Conservation (phyloP, 2,797 vertebrate species). For the Morelia viridis region DNA sequence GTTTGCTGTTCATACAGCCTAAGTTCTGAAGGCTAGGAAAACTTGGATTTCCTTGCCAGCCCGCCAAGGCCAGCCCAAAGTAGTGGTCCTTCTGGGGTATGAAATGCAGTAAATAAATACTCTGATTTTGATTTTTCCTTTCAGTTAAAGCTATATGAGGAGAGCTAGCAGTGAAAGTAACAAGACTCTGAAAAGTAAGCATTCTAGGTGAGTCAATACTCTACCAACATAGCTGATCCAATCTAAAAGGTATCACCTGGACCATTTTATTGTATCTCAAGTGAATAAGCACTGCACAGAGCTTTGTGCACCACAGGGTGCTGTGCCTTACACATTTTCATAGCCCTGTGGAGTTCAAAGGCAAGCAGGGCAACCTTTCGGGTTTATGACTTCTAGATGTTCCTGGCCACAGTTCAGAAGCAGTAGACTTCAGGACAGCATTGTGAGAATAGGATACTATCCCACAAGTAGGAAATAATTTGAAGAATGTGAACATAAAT, state of each 20-base stretch:
- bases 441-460: background rate
- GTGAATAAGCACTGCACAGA: conserved; percentile 15
- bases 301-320: conserved; percentile 1
- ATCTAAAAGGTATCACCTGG: conserved; percentile 23
- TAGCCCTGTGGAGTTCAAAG: background rate
- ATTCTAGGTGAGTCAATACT: background rate
- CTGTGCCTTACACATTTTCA: background rate
- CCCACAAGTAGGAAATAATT: background rate
- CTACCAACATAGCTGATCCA: background rate
- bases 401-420: background rate
- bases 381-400: background rate
- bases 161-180: background rate
- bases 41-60: background rate
- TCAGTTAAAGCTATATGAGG: background rate
- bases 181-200: background rate
- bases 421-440: background rate
- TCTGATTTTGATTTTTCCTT: background rate
- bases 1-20: background rate
- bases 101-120: background rate
- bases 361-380: background rate
- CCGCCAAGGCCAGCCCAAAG: too few relatives aligned
- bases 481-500: background rate
- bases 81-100: background rate
- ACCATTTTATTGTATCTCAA: conserved; percentile 23
- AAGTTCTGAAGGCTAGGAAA: background rate